These are phyloP conservation scores for Drosophila paulistorum DNA, from an alignment of 1,140 invertebrate genomes.

Conservation along the genomic window DNA sequence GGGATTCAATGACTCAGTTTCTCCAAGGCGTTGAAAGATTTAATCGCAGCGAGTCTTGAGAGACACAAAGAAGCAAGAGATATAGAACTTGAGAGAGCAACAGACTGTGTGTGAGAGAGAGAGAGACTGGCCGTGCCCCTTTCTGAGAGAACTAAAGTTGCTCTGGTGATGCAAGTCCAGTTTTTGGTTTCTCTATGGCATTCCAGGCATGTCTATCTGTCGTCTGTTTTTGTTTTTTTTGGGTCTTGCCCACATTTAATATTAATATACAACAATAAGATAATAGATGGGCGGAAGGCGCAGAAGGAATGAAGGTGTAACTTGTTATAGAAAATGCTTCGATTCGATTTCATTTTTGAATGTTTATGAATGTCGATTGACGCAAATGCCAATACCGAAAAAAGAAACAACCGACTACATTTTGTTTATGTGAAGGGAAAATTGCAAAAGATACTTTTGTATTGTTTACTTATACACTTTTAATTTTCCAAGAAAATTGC, in stretches of 20 bases:
- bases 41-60: constrained; percentile 56
- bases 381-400: constrained; percentile 19
- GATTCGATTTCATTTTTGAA: neutral
- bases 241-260: constrained; percentile 11
- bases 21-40: constrained; percentile 72
- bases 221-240: constrained; percentile 17
- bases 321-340: neutral
- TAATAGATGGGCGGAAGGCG: no score
- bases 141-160: neutral
- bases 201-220: constrained; percentile 35
- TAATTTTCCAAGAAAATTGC: neutral
- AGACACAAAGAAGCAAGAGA: neutral
- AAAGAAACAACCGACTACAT: no score
- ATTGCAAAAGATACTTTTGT: constrained; percentile 14
- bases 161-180: constrained; percentile 51
- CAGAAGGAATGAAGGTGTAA: constrained; percentile 3
- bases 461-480: constrained; percentile 10
- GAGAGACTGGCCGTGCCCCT: constrained; percentile 12
- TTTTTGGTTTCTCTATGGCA: constrained; percentile 44
- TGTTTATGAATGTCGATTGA: constrained; percentile 21
- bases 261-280: neutral
- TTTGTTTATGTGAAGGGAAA: constrained; percentile 30
- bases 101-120: neutral
- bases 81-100: constrained; percentile 18
- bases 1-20: constrained; percentile 65